Evolutionary conservation across 2,113 vertebrate genomes (phyloP).

Genomic region (Eira barbara): DNA sequence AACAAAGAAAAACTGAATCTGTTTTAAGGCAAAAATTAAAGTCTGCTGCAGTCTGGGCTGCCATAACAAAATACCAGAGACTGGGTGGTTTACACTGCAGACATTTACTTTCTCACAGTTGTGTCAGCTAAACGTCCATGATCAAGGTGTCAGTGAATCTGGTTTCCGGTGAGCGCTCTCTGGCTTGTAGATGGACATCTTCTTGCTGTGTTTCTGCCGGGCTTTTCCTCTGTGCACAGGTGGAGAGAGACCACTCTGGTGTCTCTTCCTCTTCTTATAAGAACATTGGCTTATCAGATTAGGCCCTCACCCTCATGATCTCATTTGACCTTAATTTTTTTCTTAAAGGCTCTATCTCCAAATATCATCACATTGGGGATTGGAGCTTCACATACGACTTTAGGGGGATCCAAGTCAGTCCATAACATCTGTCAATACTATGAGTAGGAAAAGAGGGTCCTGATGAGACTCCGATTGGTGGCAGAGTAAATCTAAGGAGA

Average conservation of each 20-base stretch:
- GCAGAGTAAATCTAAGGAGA: not conserved
- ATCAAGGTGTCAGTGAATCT: not conserved
- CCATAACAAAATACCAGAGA: too few relatives aligned
- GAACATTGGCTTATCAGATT: not conserved
- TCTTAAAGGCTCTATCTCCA: not conserved
- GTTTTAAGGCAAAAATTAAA: too few relatives aligned
- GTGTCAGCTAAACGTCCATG: not conserved
- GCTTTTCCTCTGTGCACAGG: not conserved
- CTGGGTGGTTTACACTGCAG: not conserved
- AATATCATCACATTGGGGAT: not conserved
- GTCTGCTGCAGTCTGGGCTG: too few relatives aligned
- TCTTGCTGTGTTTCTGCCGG: not conserved
- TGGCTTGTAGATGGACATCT: not conserved
- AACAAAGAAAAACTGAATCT: too few relatives aligned
- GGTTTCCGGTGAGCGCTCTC: not conserved
- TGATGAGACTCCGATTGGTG: not conserved
- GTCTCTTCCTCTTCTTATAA: not conserved
- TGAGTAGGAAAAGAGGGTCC: not conserved
- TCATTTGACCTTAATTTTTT: not conserved
- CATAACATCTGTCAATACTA: not conserved
- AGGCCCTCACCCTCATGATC: not conserved
- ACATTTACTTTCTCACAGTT: not conserved
- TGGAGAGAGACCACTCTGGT: accelerated
- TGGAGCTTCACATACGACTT: not conserved
- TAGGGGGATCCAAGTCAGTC: not conserved